A percentile compares a stretch with the other conserved stretches of the same genome.
phyloP scores from a whole-genome alignment of 2,797 vertebrate species.

The Tangara arthus region DNA sequence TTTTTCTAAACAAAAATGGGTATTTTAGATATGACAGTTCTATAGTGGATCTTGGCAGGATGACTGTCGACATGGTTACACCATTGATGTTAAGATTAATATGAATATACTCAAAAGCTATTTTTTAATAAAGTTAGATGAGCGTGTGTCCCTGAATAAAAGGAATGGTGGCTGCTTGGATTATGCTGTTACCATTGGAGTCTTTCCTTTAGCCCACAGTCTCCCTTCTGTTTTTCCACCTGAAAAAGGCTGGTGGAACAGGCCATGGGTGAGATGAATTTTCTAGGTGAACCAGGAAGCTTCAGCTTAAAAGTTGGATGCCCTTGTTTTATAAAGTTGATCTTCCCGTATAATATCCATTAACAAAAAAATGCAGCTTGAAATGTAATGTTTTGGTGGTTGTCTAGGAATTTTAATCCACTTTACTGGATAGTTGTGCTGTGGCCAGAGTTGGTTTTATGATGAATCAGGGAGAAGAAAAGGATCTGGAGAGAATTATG shows the following conservation, averaged over 20 bases:
- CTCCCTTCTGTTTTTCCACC: not conserved
- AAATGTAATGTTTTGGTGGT: not conserved
- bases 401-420: constrained; percentile 31
- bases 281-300: not conserved
- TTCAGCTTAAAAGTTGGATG: not conserved
- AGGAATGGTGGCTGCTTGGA: not conserved
- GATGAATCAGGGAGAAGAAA: not conserved
- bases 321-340: not conserved
- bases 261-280: not conserved
- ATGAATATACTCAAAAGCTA: no score
- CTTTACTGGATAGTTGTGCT: not conserved
- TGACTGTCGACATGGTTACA: not conserved
- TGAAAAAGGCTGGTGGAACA: not conserved
- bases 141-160: not conserved
- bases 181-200: not conserved
- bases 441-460: not conserved
- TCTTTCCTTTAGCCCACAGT: not conserved
- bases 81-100: not conserved
- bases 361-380: not conserved
- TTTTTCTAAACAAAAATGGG: not conserved
- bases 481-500: not conserved
- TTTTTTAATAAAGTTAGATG: not conserved
- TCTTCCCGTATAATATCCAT: not conserved
- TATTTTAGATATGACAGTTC: not conserved
- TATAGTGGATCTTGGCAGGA: not conserved